Evolutionary conservation across 2,113 vertebrate genomes (phyloP).

Genomic region (Rafetus swinhoei): DNA sequence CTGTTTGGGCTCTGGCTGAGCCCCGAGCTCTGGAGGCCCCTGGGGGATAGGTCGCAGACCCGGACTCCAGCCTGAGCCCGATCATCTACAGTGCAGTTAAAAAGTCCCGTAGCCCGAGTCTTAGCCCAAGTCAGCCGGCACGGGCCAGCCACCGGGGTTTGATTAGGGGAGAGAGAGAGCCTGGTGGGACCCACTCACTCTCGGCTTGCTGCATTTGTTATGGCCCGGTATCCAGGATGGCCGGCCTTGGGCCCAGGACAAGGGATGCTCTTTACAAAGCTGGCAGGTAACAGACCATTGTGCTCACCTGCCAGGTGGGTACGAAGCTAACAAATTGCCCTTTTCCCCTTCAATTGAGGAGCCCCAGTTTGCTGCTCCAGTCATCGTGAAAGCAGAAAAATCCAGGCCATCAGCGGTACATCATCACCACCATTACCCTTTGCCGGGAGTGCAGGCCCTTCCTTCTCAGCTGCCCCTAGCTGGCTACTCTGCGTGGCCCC

Average conservation of each 20-base stretch:
- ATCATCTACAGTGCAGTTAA: background rate
- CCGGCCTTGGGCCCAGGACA: background rate
- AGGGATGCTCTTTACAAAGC: background rate
- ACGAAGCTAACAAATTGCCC: background rate
- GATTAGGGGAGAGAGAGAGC: background rate
- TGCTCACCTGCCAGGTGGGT: rapidly evolving
- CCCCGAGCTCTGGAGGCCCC: background rate
- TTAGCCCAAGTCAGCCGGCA: background rate
- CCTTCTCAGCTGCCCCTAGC: conserved; percentile 48
- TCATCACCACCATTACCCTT: conserved; percentile 86
- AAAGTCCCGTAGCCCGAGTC: background rate
- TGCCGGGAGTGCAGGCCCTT: conserved; percentile 1
- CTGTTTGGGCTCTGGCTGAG: background rate
- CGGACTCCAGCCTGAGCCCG: background rate
- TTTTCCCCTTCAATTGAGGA: conserved; percentile 64
- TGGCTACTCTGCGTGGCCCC: conserved; percentile 69
- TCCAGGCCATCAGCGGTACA: conserved; percentile 73
- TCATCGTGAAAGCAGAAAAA: conserved; percentile 68
- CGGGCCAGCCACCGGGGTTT: background rate
- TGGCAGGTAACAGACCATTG: too few species aligned
- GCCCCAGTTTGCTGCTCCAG: conserved; percentile 31
- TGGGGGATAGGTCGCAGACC: background rate
- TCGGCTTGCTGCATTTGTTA: background rate
- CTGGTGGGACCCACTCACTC: background rate
- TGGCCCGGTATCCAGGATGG: background rate